Evolutionary conservation across 1,140 invertebrate species (phyloP).

Genomic region (Lepidostoma basale): DNA sequence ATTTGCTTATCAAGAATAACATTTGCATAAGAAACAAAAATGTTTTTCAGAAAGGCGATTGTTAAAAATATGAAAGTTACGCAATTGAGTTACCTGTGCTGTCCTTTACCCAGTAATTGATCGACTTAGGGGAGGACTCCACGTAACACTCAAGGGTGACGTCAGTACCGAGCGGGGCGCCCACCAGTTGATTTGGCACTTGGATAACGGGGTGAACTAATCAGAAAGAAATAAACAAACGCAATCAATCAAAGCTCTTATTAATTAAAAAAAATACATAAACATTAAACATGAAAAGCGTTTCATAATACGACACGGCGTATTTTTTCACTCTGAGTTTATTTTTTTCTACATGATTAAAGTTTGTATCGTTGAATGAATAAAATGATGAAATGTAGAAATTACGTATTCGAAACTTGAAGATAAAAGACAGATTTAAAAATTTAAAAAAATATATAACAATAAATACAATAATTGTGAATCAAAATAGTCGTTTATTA

Average conservation of each 20-base stretch:
- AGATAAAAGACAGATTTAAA: neutral
- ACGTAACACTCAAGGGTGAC: constrained; percentile 84
- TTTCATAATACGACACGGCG: too few species aligned
- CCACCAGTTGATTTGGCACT: constrained; percentile 82
- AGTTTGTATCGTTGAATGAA: too few species aligned
- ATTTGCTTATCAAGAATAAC: too few species aligned
- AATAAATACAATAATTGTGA: neutral
- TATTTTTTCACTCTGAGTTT: too few species aligned
- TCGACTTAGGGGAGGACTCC: constrained; percentile 83
- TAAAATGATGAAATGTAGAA: neutral
- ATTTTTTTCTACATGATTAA: too few species aligned
- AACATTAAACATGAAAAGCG: too few species aligned
- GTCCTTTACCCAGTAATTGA: constrained; percentile 82
- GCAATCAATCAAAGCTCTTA: too few species aligned
- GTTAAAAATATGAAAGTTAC: too few species aligned
- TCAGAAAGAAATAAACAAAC: constrained; percentile 48
- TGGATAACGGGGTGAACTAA: constrained; percentile 82
- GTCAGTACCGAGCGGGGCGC: constrained; percentile 79
- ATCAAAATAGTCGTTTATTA: too few species aligned
- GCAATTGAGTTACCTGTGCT: constrained; percentile 64
- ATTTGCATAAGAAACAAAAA: too few species aligned
- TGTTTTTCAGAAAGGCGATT: too few species aligned
- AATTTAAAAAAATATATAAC: neutral
- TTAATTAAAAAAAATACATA: neutral
- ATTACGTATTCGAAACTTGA: neutral